Evolutionary conservation across 2,797 vertebrate genomes (phyloP).

Genomic region (Chrosomus eos): DNA sequence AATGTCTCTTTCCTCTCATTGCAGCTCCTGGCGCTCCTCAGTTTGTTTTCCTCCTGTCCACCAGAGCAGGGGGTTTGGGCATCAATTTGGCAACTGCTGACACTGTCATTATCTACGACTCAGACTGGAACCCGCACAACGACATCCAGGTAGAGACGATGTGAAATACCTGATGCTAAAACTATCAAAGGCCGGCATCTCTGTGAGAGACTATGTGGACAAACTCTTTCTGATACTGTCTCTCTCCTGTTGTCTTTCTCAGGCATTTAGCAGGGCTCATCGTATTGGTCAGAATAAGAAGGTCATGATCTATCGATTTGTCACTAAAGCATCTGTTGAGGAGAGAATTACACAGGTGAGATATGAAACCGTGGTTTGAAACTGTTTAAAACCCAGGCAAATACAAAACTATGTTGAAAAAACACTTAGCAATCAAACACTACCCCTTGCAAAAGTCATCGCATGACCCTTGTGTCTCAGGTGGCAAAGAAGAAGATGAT

Average conservation of each 20-base stretch:
- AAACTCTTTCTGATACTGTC: background rate
- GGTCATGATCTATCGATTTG: slow-evolving; percentile 99
- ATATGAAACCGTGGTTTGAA: background rate
- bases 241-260: background rate
- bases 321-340: slow-evolving; percentile 97
- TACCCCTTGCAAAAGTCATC: background rate
- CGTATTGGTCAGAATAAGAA: slow-evolving; percentile 98
- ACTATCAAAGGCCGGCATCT: background rate
- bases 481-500: slow-evolving; percentile 99
- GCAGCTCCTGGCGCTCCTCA: slow-evolving; percentile 95
- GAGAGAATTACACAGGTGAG: slow-evolving; percentile 92
- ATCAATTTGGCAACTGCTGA: slow-evolving; percentile 98
- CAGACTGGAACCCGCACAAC: slow-evolving; percentile 99
- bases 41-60: slow-evolving; percentile 98
- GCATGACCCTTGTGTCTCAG: slow-evolving; percentile 60
- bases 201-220: background rate
- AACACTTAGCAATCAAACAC: background rate
- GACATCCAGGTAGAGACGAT: slow-evolving; percentile 89
- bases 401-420: background rate
- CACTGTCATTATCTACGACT: slow-evolving; percentile 98
- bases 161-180: background rate
- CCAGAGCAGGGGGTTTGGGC: slow-evolving; percentile 95
- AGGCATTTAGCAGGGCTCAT: slow-evolving; percentile 98
- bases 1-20: slow-evolving; percentile 13
- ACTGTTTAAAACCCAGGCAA: background rate